Conservation (phyloP, 1,140 invertebrate species). For the Bombus sibiricus region DNA sequence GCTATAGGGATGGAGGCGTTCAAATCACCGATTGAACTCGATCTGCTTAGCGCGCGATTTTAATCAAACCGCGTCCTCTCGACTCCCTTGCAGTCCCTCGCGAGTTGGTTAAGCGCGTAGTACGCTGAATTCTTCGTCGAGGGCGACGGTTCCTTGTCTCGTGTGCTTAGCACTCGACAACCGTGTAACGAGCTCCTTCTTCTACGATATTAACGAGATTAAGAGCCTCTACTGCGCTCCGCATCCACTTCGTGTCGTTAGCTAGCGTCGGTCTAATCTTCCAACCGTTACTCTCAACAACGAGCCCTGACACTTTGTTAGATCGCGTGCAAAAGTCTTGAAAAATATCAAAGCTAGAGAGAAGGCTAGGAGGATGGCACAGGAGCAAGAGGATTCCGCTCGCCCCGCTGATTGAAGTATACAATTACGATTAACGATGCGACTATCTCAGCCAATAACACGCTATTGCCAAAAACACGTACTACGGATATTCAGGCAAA, state of each 20-base stretch:
- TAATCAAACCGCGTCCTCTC: conserved; percentile 6
- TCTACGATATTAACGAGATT: conserved; percentile 47
- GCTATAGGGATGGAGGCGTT: not conserved
- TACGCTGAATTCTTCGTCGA: not conserved
- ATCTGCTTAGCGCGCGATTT: conserved; percentile 12
- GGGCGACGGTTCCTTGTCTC: not conserved
- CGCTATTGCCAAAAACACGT: too few relatives aligned
- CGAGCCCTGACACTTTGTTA: not conserved
- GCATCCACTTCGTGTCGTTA: not conserved
- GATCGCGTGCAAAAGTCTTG: not conserved
- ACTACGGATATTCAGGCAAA: too few relatives aligned
- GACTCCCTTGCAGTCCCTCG: not conserved
- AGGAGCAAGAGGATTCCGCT: too few relatives aligned
- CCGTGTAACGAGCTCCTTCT: conserved; percentile 37
- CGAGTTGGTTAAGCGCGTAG: conserved; percentile 4
- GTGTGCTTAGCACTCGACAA: conserved; percentile 14
- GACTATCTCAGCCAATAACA: too few relatives aligned
- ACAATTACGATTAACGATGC: too few relatives aligned
- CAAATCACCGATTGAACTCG: conserved; percentile 15
- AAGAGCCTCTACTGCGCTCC: conserved; percentile 17
- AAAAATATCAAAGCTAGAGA: not conserved
- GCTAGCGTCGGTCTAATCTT: not conserved
- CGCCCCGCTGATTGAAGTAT: too few relatives aligned
- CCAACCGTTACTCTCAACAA: conserved; percentile 11
- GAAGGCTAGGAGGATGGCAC: not conserved